Conservation (phyloP, 2,797 vertebrate genomes). For the Lateolabrax maculatus region DNA sequence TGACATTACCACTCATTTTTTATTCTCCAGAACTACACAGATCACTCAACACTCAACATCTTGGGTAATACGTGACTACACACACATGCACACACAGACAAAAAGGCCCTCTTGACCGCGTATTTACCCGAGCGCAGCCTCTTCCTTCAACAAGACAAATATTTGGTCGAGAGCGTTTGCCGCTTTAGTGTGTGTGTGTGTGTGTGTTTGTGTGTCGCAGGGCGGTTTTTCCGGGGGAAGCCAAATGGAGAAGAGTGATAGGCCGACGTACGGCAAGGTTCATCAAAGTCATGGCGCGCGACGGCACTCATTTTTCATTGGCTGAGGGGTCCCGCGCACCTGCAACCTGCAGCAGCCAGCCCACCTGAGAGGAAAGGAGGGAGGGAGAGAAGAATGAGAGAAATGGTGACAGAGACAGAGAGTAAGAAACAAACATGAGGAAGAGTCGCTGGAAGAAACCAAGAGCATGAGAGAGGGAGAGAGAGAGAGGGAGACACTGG, state of each 20-base stretch:
- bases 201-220: constrained; percentile 34
- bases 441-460: constrained; percentile 58
- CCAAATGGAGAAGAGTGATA: constrained; percentile 99
- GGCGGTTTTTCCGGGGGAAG: constrained; percentile 87
- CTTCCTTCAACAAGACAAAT: constrained; percentile 98
- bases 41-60: too few species aligned
- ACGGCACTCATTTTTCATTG: constrained; percentile 97
- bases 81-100: too few species aligned
- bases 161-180: constrained; percentile 84
- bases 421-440: constrained; percentile 57
- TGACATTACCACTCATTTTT: neutral
- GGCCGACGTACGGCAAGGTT: constrained; percentile 90
- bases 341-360: constrained; percentile 91
- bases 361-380: constrained; percentile 91
- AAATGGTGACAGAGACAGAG: constrained; percentile 45
- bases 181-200: constrained; percentile 68
- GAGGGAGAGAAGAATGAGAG: neutral
- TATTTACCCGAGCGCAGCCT: constrained; percentile 89
- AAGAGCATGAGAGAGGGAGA: constrained; percentile 32
- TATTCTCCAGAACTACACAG: neutral
- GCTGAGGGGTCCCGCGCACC: constrained; percentile 93
- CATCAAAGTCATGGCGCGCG: constrained; percentile 96
- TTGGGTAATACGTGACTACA: too few species aligned
- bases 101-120: constrained; percentile 61
- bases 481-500: constrained; percentile 54